Evolutionary conservation across 2,888 invertebrate genomes (phyloP).

Genomic region (Operophtera brumata): DNA sequence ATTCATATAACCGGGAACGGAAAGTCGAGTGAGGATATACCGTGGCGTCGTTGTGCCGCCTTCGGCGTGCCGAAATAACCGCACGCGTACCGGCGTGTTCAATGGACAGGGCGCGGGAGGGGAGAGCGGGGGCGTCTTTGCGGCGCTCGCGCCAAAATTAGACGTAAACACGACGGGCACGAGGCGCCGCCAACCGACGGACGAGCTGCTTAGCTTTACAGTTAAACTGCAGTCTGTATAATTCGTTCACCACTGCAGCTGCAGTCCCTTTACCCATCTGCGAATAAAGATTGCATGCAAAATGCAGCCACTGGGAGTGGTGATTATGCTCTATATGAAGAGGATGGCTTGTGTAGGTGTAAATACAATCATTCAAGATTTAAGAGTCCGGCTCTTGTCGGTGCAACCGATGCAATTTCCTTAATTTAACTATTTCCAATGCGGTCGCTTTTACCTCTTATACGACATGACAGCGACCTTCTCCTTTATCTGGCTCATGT

Average conservation of each 20-base stretch:
- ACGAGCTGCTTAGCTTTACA: conserved; percentile 42
- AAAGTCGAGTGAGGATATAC: conserved; percentile 38
- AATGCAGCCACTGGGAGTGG: too few relatives aligned
- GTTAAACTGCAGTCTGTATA: conserved; percentile 19
- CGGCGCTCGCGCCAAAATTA: conserved; percentile 80
- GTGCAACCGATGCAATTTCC: too few relatives aligned
- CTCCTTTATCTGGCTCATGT: too few relatives aligned
- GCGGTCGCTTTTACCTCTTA: too few relatives aligned
- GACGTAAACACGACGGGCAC: conserved; percentile 76
- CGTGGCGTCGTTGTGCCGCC: conserved; percentile 61
- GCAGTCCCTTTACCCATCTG: conserved; percentile 7
- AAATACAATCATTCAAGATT: too few relatives aligned
- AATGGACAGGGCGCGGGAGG: conserved; percentile 65
- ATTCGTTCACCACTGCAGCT: not conserved
- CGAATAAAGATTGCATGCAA: not conserved
- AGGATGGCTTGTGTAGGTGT: too few relatives aligned
- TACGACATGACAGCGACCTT: too few relatives aligned
- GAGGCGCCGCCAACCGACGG: conserved; percentile 58
- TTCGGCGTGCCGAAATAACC: conserved; percentile 71
- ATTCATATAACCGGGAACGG: conserved; percentile 30
- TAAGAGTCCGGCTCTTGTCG: too few relatives aligned
- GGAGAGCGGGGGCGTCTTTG: conserved; percentile 65
- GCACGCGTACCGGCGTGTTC: conserved; percentile 69
- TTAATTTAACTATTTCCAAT: too few relatives aligned
- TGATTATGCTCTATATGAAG: not conserved